These are phyloP conservation scores for Pangasius krempfi DNA, from an alignment of 2,797 vertebrate species.

Conservation along the genomic window DNA sequence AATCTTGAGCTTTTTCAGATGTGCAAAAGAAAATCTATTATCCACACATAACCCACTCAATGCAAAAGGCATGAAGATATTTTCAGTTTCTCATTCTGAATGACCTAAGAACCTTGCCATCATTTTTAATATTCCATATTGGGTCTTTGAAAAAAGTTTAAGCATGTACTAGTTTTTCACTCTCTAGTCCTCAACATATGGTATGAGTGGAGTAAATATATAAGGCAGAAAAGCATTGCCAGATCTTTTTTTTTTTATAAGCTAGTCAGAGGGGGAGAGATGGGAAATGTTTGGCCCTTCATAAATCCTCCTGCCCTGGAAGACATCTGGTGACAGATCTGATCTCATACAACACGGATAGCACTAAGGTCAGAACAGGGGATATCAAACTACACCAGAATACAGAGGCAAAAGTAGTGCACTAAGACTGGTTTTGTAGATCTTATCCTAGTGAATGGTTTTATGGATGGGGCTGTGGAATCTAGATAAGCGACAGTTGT, in stretches of 20 bases:
- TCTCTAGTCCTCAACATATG: neutral
- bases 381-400: constrained; percentile 12
- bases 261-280: constrained; percentile 30
- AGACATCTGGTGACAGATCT: constrained; percentile 67
- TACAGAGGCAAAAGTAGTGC: neutral
- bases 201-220: neutral
- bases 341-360: constrained; percentile 53
- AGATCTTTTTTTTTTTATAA: neutral
- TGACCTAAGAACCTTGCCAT: neutral
- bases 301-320: constrained; percentile 59
- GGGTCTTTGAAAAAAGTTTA: neutral
- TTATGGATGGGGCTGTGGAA: constrained; percentile 1
- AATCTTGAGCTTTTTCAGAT: neutral
- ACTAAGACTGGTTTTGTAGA: neutral
- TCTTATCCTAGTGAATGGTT: constrained; percentile 8
- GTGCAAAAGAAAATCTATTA: constrained; percentile 1
- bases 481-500: neutral
- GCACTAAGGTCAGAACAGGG: constrained; percentile 44
- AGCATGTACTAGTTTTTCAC: neutral
- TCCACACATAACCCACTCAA: neutral
- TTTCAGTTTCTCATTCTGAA: neutral
- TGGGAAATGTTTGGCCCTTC: constrained; percentile 62
- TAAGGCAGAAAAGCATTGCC: neutral
- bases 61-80: neutral
- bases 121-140: neutral